These are phyloP conservation scores for Campaea margaritaria DNA, from an alignment of 2,888 invertebrate species.

Conservation along the genomic window DNA sequence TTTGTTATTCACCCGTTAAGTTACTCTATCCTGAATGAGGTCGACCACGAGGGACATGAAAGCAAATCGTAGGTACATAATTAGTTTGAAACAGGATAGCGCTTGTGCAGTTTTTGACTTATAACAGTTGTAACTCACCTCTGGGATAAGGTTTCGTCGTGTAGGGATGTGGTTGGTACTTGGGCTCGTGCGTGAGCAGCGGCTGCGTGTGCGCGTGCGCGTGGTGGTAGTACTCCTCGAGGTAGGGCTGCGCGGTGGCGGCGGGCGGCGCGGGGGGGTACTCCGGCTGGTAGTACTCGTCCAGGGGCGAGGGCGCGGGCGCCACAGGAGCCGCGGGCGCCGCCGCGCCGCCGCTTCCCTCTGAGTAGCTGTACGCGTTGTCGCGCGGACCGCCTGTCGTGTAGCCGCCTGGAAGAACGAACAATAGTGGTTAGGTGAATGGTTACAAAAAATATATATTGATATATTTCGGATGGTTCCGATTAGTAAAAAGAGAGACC, in stretches of 20 bases:
- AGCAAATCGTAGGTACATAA: too few species aligned
- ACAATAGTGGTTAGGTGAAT: neutral
- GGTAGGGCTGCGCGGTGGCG: conserved; percentile 86
- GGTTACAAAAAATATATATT: neutral
- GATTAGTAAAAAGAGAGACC: too few species aligned
- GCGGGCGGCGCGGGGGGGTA: conserved; percentile 80
- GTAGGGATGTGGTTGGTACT: conserved; percentile 89
- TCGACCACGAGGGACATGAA: too few species aligned
- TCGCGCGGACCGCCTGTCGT: conserved; percentile 84
- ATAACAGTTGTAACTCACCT: conserved; percentile 75
- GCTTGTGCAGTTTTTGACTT: too few species aligned
- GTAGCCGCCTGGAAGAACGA: conserved; percentile 78
- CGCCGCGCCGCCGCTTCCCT: conserved; percentile 63
- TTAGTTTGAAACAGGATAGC: too few species aligned
- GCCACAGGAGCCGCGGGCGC: conserved; percentile 66
- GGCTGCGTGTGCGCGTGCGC: conserved; percentile 88
- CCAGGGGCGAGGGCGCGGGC: conserved; percentile 79
- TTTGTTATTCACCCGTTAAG: too few species aligned
- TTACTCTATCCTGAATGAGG: too few species aligned
- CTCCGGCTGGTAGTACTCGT: conserved; percentile 82
- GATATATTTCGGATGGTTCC: too few species aligned
- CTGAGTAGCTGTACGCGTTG: conserved; percentile 79
- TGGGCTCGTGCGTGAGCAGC: conserved; percentile 86
- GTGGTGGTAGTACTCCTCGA: conserved; percentile 91
- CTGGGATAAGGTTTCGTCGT: conserved; percentile 90